Conservation (phyloP, 2,797 vertebrate genomes). For the Tokudaia tokunoshimensis region DNA sequence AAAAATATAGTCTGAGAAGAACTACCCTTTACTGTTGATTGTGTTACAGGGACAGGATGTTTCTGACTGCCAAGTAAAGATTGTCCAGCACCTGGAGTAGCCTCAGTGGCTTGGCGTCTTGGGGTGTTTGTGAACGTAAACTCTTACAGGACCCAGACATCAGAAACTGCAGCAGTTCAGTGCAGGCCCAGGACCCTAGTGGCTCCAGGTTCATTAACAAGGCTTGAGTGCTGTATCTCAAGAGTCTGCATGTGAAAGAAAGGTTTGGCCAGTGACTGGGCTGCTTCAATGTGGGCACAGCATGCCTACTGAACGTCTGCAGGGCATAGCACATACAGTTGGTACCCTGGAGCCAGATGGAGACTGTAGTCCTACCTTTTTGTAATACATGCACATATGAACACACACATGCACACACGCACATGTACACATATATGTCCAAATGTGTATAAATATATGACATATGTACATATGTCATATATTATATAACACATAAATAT, state of each 20-base stretch:
- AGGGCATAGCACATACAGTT: not conserved
- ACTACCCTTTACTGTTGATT: not conserved
- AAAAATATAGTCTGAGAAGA: not conserved
- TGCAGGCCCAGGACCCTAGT: not conserved
- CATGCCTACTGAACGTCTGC: not conserved
- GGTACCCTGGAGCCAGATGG: not conserved
- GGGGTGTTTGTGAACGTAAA: not conserved
- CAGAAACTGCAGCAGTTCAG: accelerated
- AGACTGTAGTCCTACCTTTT: not conserved
- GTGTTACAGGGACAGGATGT: not conserved
- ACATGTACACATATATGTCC: too few species aligned
- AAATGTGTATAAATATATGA: not conserved
- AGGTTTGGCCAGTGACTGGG: not conserved
- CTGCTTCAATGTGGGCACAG: too few species aligned
- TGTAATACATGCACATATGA: not conserved
- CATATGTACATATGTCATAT: not conserved
- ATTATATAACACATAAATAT: not conserved
- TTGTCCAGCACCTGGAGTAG: not conserved
- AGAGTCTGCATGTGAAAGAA: accelerated
- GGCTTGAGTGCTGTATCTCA: not conserved
- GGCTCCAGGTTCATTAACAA: not conserved
- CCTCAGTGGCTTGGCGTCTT: not conserved
- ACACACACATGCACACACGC: too few species aligned
- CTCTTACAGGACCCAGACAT: not conserved
- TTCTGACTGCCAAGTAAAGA: not conserved